These are phyloP conservation scores for Leucopsar rothschildi DNA, from an alignment of 2,113 vertebrate species.

Conservation along the genomic window DNA sequence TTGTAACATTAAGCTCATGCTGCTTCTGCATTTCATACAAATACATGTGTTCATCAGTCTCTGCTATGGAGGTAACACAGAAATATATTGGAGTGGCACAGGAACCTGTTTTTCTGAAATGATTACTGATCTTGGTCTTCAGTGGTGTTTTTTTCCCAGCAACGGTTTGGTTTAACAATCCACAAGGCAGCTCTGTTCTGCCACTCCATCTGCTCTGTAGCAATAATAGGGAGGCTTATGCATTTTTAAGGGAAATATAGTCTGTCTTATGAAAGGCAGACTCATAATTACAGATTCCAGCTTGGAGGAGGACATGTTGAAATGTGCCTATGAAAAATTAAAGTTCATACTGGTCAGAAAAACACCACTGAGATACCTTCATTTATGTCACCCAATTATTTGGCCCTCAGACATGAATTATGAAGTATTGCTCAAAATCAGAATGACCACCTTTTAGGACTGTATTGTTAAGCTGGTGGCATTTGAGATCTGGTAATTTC, in stretches of 20 bases:
- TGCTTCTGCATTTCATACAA: slow-evolving; percentile 2
- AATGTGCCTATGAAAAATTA: background rate
- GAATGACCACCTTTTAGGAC: background rate
- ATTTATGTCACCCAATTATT: background rate
- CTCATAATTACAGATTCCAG: background rate
- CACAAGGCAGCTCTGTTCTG: slow-evolving; percentile 26
- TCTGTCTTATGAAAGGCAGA: background rate
- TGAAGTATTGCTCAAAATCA: background rate
- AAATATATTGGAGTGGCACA: background rate
- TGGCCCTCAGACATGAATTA: background rate
- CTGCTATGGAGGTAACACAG: background rate
- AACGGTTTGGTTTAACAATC: slow-evolving; percentile 24
- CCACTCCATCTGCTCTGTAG: slow-evolving; percentile 19
- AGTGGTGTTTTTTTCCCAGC: background rate
- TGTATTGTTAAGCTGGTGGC: background rate
- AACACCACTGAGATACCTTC: background rate
- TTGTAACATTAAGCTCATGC: slow-evolving; percentile 2
- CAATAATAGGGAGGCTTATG: background rate
- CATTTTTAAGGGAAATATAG: slow-evolving; percentile 28
- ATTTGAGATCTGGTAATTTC: background rate
- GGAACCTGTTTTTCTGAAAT: background rate
- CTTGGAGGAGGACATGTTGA: background rate
- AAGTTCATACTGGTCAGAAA: background rate
- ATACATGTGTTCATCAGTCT: background rate
- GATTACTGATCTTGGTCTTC: background rate